Conservation (phyloP, 92 coral and sea anemone genomes). For the Scolanthus callimorphus region DNA sequence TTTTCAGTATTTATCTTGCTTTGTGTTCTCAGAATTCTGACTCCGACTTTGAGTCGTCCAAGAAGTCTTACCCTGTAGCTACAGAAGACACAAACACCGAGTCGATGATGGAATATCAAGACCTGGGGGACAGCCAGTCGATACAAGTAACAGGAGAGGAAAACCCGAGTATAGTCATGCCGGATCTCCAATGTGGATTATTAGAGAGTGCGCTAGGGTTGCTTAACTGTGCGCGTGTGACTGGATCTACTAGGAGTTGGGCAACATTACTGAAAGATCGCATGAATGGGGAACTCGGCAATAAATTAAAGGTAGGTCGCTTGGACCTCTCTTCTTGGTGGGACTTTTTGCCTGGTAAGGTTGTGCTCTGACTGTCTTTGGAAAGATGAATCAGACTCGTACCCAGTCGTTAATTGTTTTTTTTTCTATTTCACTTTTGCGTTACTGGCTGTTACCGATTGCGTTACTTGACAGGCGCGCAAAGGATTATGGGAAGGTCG, state of each 20-base stretch:
- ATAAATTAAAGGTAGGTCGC: no score
- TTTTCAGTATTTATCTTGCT: no score
- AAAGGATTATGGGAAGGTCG: no score
- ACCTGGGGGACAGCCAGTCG: conserved; percentile 57
- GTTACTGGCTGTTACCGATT: no score
- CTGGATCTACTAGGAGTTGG: no score
- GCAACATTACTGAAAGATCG: no score
- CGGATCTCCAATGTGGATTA: conserved; percentile 41
- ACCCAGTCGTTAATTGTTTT: no score
- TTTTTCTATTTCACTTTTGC: no score
- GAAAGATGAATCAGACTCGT: no score
- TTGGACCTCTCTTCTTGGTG: conserved; percentile 21
- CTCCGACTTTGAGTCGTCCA: conserved; percentile 40
- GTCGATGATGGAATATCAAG: conserved; percentile 38
- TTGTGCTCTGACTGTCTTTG: background rate
- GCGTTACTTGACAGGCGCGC: no score
- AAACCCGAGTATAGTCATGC: conserved; percentile 6
- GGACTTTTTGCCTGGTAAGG: conserved; percentile 5
- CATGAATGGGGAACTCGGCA: no score
- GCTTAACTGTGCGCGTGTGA: no score
- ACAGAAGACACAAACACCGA: conserved; percentile 47
- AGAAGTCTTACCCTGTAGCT: conserved; percentile 14
- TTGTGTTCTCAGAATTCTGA: conserved; percentile 23
- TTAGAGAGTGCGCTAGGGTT: conserved; percentile 59
- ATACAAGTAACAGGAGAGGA: conserved; percentile 3